Evolutionary conservation across 2,888 invertebrate genomes (phyloP).

Genomic region (Auanema freiburgensis): DNA sequence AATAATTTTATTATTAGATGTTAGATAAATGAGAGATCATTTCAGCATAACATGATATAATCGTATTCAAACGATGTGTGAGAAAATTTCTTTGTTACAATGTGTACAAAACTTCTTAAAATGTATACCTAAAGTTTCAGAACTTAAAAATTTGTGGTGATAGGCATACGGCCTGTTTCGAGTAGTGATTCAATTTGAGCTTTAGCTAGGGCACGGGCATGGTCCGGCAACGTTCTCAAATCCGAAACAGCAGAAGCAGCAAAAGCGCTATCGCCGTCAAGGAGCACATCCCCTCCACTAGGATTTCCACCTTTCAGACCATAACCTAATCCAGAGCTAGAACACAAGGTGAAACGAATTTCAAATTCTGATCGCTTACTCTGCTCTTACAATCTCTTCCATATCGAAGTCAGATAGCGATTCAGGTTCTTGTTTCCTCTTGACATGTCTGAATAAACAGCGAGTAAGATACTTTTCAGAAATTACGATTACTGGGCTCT

Average conservation of each 20-base stretch:
- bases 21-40: no score
- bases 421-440: conserved; percentile 37
- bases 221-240: conserved; percentile 46
- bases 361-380: conserved; percentile 22
- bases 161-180: conserved; percentile 24
- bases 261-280: conserved; percentile 59
- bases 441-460: conserved; percentile 27
- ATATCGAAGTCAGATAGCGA: conserved; percentile 41
- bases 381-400: conserved; percentile 16
- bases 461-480: neutral
- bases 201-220: conserved; percentile 41
- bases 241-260: conserved; percentile 55
- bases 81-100: conserved; percentile 2
- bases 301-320: neutral
- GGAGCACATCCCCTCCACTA: conserved; percentile 32
- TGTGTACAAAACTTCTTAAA: neutral
- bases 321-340: neutral
- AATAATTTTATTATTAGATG: no score
- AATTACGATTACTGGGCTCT: conserved; percentile 29
- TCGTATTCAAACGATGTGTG: neutral
- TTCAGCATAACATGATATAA: conserved; percentile 1
- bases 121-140: neutral
- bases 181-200: conserved; percentile 48
- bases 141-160: conserved; percentile 5
- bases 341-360: neutral